phyloP scores from a whole-genome alignment of 1,140 invertebrate genomes.

The Ganaspis sp. region DNA sequence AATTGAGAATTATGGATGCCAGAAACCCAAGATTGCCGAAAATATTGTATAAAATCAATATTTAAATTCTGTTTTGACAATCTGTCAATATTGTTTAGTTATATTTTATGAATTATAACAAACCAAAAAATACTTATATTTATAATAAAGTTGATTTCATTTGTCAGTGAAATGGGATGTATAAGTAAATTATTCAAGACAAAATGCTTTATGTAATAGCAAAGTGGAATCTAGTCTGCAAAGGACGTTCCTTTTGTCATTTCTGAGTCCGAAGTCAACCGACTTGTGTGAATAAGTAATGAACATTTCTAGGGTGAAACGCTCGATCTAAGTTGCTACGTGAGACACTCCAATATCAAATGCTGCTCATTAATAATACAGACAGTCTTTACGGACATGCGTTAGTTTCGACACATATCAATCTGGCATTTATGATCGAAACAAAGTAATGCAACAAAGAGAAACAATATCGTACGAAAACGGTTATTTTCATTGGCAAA shows the following conservation, averaged over 20 bases:
- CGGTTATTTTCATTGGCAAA: no score
- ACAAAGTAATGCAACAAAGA: neutral
- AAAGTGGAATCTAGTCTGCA: neutral
- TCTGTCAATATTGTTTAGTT: no score
- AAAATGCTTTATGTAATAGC: neutral
- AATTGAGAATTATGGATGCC: no score
- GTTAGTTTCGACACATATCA: neutral
- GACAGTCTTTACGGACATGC: neutral
- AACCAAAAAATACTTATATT: no score
- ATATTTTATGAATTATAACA: no score
- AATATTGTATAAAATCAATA: no score
- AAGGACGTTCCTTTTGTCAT: neutral
- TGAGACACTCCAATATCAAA: neutral
- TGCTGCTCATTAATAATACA: neutral
- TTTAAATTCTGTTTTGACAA: no score
- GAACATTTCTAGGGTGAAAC: neutral
- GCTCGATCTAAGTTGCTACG: neutral
- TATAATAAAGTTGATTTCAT: no score
- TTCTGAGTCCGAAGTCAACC: conserved; percentile 4
- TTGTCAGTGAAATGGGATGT: no score
- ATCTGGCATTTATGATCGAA: neutral
- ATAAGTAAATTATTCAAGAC: neutral
- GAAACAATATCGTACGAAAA: no score
- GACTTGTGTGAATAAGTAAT: neutral
- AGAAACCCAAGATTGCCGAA: no score